These are phyloP conservation scores for Cyphomyrus discorhynchus DNA, from an alignment of 2,113 vertebrate genomes.

Conservation along the genomic window DNA sequence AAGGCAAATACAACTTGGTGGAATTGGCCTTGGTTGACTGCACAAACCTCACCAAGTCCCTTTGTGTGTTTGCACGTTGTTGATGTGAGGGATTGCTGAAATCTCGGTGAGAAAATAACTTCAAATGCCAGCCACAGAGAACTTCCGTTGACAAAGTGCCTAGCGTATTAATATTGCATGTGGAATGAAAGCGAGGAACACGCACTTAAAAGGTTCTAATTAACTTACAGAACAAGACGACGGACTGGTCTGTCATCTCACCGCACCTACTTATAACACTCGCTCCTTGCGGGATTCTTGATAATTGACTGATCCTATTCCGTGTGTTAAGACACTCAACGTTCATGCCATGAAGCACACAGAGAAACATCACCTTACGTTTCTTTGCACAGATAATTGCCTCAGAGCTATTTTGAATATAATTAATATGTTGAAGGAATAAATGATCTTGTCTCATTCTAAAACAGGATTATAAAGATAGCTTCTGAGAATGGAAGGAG, in stretches of 20 bases:
- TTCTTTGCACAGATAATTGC: constrained; percentile 21
- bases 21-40: constrained; percentile 24
- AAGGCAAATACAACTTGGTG: constrained; percentile 19
- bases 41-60: constrained; percentile 27
- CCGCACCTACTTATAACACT: constrained; percentile 30
- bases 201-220: constrained; percentile 26
- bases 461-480: constrained; percentile 34
- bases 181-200: constrained; percentile 9
- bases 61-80: constrained; percentile 15
- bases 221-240: constrained; percentile 37
- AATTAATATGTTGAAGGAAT: constrained; percentile 27
- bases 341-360: constrained; percentile 14
- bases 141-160: constrained; percentile 2
- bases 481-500: neutral
- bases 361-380: constrained; percentile 16
- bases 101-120: neutral
- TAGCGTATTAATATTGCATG: constrained; percentile 36
- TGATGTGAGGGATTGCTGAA: neutral
- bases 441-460: constrained; percentile 28
- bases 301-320: neutral
- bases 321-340: constrained; percentile 12
- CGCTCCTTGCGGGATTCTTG: constrained; percentile 26
- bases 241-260: constrained; percentile 45
- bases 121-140: neutral
- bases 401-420: constrained; percentile 22